phyloP scores from a whole-genome alignment of 2,888 invertebrate species.

The Synergus gifuensis region DNA sequence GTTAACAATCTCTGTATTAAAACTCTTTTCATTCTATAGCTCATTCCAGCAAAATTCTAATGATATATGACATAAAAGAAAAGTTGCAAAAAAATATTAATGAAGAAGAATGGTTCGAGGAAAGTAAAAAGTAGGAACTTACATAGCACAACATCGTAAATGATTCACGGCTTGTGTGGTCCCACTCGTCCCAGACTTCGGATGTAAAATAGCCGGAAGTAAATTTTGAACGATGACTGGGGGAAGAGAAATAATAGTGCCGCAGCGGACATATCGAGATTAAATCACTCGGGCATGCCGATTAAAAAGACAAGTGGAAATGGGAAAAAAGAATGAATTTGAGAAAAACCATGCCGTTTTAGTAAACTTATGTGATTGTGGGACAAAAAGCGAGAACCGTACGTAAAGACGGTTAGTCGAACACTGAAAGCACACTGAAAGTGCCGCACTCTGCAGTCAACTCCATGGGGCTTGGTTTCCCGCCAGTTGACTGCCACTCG shows the following conservation, averaged over 20 bases:
- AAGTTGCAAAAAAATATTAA: not conserved
- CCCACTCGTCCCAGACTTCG: constrained; percentile 21
- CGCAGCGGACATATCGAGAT: constrained; percentile 17
- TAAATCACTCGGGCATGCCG: not conserved
- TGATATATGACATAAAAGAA: not conserved
- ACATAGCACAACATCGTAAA: constrained; percentile 45
- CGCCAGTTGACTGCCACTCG: constrained; percentile 64
- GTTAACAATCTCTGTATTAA: too few species aligned
- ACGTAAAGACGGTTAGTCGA: constrained; percentile 68
- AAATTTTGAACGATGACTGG: not conserved
- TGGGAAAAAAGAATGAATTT: not conserved
- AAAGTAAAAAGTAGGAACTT: constrained; percentile 6
- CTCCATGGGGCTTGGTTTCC: constrained; percentile 62
- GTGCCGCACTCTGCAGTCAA: constrained; percentile 62
- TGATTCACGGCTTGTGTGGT: constrained; percentile 13
- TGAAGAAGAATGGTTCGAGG: not conserved
- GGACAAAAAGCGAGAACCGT: constrained; percentile 53
- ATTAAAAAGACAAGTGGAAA: not conserved
- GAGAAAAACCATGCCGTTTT: not conserved
- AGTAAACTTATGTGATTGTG: not conserved
- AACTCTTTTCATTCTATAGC: too few species aligned
- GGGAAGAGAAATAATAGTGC: not conserved
- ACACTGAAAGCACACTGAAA: constrained; percentile 60
- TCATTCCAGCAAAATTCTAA: too few species aligned
- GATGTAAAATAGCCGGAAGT: not conserved